Conservation (phyloP, 2,888 invertebrate species). For the Cheilosia pagana region DNA sequence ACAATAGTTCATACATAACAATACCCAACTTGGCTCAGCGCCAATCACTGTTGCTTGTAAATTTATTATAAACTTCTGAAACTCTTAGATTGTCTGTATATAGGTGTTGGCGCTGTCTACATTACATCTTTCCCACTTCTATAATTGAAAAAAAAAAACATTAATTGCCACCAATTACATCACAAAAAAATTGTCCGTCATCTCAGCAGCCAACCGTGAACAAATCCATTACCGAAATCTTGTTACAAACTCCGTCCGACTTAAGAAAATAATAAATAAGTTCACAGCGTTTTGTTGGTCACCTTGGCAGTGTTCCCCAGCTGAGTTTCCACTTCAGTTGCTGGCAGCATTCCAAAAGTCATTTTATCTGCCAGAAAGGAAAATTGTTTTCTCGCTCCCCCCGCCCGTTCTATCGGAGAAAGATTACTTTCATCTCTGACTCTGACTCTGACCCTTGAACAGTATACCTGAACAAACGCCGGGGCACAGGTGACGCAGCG, state of each 20-base stretch:
- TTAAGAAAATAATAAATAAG: constrained; percentile 71
- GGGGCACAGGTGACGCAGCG: constrained; percentile 52
- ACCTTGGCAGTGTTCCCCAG: constrained; percentile 3
- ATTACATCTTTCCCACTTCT: constrained; percentile 7
- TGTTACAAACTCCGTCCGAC: constrained; percentile 29
- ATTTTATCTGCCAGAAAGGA: constrained; percentile 55
- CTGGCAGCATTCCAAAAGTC: constrained; percentile 66
- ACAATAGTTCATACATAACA: constrained; percentile 30
- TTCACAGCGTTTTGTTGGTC: constrained; percentile 14
- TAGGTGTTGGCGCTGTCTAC: not conserved
- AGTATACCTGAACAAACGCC: constrained; percentile 22
- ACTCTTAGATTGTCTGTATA: not conserved
- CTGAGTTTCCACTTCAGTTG: constrained; percentile 52
- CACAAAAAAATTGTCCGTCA: constrained; percentile 32
- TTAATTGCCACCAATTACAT: constrained; percentile 67
- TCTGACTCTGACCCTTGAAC: constrained; percentile 27
- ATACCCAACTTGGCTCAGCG: constrained; percentile 36
- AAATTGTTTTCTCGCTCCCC: constrained; percentile 53
- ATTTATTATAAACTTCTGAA: constrained; percentile 25
- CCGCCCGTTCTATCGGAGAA: constrained; percentile 11
- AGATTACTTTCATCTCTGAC: constrained; percentile 46
- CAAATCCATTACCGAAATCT: constrained; percentile 42
- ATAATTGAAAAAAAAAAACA: constrained; percentile 46
- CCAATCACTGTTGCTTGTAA: constrained; percentile 51
- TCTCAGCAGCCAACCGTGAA: constrained; percentile 29